These are phyloP conservation scores for Benitochromis conjunctus DNA, from an alignment of 2,113 vertebrate genomes.

Conservation along the genomic window DNA sequence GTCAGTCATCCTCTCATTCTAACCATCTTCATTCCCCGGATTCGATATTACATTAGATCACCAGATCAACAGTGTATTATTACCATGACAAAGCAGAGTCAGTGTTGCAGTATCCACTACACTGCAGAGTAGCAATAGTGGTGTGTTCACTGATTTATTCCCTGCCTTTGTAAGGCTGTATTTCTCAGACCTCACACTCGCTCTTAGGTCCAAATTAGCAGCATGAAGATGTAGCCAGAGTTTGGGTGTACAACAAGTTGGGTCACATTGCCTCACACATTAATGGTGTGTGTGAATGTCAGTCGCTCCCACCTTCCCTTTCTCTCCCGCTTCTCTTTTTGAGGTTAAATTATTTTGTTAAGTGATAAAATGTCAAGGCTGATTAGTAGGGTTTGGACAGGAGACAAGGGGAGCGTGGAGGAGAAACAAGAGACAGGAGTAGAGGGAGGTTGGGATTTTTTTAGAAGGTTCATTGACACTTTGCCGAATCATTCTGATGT, in stretches of 20 bases:
- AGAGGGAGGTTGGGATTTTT: not conserved
- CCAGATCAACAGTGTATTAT: not conserved
- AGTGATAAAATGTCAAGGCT: conserved; percentile 6
- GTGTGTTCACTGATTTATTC: not conserved
- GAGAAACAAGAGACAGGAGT: not conserved
- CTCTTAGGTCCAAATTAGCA: not conserved
- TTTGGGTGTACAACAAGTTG: not conserved
- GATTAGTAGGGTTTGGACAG: not conserved
- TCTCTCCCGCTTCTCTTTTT: not conserved
- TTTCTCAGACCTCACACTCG: not conserved
- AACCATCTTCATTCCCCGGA: not conserved
- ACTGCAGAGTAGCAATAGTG: not conserved
- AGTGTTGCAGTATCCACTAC: not conserved
- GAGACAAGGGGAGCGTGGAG: not conserved
- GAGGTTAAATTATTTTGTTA: not conserved
- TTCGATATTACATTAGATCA: not conserved
- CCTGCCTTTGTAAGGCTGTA: not conserved
- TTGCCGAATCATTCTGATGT: not conserved
- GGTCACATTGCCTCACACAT: not conserved
- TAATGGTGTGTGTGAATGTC: not conserved
- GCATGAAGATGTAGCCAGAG: not conserved
- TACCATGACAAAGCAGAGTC: not conserved
- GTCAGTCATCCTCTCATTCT: not conserved
- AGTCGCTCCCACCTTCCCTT: not conserved
- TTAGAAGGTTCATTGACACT: not conserved